Base-by-base conservation (phyloP, 1,140 invertebrate species). In the Meloidogyne exigua region DNA sequence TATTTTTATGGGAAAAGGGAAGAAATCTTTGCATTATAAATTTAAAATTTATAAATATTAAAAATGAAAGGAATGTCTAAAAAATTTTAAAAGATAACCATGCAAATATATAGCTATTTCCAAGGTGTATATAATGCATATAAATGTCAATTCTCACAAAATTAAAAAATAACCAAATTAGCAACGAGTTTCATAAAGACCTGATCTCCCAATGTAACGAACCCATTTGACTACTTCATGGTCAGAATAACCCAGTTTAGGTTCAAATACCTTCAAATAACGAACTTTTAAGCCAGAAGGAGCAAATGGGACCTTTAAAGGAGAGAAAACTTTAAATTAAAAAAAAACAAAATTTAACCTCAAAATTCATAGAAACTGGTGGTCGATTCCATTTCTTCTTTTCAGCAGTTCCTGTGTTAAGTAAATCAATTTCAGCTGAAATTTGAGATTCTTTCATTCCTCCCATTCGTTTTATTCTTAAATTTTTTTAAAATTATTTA, bases 211-310 rank as follows among this genome's bases (percentile, higher is more conserved):
- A 87, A 99, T 99, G 89, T 99, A 99, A 64, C 97, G 91, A 26
- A 99, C 97, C 97, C 97, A 99, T 92, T 99, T 99, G 86, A 99
- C 98, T 79, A 99, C 97, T 89, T 99, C 97, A 83, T 99, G 96
- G 88, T 99, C 97, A 36, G 95, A 98, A 89, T 99, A 99, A 90
- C 99, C 99, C 72, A 99, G 90, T 89, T 99, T 99, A 0, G 96
- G 93, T 88, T 99, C 97, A 84, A 99, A 99, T 64, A 99, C 97
- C 89, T 99, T 99, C 83, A 99, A 89, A 88, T 99, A 99, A 10
- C 97, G 92, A 66, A 99, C 97, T 91, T 97, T 92, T 87, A 99
- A 98, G 15, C 97, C 97, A 77, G 96, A 99, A 12, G 97, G 97
- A 13, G 97, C 96, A 89, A 93, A 93, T 44, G 92, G 92, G 74